phyloP scores from a whole-genome alignment of 2,888 invertebrate genomes.

The Chymomyza procnemis region DNA sequence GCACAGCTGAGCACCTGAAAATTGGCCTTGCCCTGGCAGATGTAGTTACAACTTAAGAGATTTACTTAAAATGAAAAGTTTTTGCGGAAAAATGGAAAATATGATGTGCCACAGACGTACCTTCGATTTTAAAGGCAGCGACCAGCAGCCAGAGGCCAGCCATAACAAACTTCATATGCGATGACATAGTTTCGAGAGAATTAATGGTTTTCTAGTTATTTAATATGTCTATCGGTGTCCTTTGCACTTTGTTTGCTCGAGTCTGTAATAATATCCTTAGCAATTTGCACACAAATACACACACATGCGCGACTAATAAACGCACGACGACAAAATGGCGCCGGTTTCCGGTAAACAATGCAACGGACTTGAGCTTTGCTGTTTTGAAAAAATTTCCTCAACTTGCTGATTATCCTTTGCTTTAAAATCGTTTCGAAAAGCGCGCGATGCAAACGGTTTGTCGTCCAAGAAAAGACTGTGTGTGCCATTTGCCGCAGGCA shows the following conservation, averaged over 20 bases:
- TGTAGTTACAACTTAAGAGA: constrained; percentile 52
- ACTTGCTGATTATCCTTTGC: constrained; percentile 1
- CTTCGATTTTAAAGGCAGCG: constrained; percentile 56
- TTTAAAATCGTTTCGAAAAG: constrained; percentile 27
- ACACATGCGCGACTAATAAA: neutral
- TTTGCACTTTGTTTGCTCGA: constrained; percentile 2
- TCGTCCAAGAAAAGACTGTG: constrained; percentile 62
- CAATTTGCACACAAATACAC: constrained; percentile 14
- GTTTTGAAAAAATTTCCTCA: constrained; percentile 4
- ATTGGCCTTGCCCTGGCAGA: constrained; percentile 52
- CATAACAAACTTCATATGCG: constrained; percentile 54
- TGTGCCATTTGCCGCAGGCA: constrained; percentile 57
- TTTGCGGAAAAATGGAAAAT: neutral
- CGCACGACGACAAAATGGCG: constrained; percentile 52
- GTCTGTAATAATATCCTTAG: constrained; percentile 19
- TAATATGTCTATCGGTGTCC: neutral
- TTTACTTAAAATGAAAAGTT: neutral
- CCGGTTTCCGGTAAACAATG: constrained; percentile 38
- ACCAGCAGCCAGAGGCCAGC: constrained; percentile 57
- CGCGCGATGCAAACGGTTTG: constrained; percentile 67
- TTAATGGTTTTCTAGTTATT: neutral
- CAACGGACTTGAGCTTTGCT: neutral
- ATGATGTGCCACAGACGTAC: constrained; percentile 37
- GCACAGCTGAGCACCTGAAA: constrained; percentile 11
- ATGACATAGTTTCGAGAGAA: constrained; percentile 44